These are phyloP conservation scores for Byasa hedistus DNA, from an alignment of 2,888 invertebrate species.

Conservation along the genomic window DNA sequence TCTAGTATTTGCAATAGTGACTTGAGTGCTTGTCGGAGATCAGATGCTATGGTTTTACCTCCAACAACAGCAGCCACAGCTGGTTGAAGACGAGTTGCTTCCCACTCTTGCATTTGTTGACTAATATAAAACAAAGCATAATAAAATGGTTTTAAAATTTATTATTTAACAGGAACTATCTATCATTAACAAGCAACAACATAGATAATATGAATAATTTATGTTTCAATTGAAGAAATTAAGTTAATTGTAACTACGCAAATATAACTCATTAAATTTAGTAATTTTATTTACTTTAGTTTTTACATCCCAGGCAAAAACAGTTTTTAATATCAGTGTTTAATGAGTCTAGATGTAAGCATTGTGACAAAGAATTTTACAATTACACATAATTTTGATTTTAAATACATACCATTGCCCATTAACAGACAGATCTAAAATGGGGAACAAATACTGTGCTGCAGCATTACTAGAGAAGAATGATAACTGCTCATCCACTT, in stretches of 20 bases:
- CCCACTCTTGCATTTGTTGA: slow-evolving; percentile 83
- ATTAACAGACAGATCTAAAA: slow-evolving; percentile 56
- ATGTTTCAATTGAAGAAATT: no score
- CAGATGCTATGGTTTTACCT: slow-evolving; percentile 71
- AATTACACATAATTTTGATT: background rate
- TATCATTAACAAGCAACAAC: no score
- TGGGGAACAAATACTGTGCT: slow-evolving; percentile 82
- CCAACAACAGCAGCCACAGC: slow-evolving; percentile 74
- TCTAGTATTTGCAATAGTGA: slow-evolving; percentile 80
- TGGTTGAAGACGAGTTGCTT: slow-evolving; percentile 81
- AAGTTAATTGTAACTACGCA: no score
- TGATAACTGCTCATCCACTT: slow-evolving; percentile 79
- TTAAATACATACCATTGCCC: slow-evolving; percentile 57
- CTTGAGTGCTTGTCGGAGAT: slow-evolving; percentile 79
- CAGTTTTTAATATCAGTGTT: no score
- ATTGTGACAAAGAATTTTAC: no score
- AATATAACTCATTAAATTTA: no score
- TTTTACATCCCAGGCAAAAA: no score
- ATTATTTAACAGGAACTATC: no score
- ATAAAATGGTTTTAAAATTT: no score
- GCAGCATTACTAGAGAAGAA: slow-evolving; percentile 88
- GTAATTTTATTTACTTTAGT: no score
- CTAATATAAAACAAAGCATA: slow-evolving; percentile 50
- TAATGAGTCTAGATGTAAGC: no score
- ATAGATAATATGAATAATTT: no score